These are phyloP conservation scores for Callinectes sapidus DNA, from an alignment of 2,888 invertebrate species.

Conservation along the genomic window DNA sequence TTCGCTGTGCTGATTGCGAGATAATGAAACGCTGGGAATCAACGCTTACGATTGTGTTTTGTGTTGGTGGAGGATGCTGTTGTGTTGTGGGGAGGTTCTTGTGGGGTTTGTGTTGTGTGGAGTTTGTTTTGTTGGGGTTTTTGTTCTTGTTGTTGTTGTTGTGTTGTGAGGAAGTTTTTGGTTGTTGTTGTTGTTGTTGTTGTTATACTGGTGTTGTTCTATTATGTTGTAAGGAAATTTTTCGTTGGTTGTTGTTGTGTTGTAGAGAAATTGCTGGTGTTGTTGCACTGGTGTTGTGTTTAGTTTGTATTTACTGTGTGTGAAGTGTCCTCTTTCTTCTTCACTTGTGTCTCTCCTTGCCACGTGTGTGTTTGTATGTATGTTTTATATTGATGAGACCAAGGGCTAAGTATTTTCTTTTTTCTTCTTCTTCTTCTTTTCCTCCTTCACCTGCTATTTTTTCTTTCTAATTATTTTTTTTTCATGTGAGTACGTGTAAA, in stretches of 20 bases:
- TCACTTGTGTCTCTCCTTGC: background rate
- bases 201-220: background rate
- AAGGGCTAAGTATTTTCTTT: too few species aligned
- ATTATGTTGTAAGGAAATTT: background rate
- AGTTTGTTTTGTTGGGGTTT: background rate
- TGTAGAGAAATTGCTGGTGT: background rate
- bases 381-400: too few species aligned
- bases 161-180: background rate
- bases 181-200: background rate
- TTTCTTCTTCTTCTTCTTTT: too few species aligned
- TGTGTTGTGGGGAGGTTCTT: background rate
- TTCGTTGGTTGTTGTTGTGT: background rate
- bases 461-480: background rate
- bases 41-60: background rate
- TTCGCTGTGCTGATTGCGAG: background rate
- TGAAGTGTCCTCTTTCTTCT: background rate
- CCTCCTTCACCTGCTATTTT: background rate
- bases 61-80: background rate
- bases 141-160: constrained; percentile 4
- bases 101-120: background rate
- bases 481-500: background rate
- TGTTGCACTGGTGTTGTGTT: background rate
- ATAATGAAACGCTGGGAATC: background rate
- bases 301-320: background rate
- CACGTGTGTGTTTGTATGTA: too few species aligned